Percentiles rank a stretch among this genome's conserved stretches.
These are phyloP conservation scores for Hypolimnas misippus DNA, from an alignment of 2,888 invertebrate genomes.

Conservation along the genomic window DNA sequence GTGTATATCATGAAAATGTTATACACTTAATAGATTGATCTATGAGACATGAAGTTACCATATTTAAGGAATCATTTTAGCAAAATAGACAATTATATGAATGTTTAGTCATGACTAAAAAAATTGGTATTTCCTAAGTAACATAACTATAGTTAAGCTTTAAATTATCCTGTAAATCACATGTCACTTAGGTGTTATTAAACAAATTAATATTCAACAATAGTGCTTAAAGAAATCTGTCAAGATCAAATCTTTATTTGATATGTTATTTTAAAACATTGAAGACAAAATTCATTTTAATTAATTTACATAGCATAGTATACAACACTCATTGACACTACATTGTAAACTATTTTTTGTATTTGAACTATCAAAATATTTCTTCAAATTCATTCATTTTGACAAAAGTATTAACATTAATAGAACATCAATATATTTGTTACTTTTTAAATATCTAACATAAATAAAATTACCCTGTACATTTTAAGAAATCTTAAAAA, in stretches of 20 bases:
- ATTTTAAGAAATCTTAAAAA: neutral
- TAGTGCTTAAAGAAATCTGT: neutral
- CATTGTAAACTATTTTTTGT: neutral
- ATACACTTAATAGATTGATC: no score
- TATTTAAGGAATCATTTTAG: no score
- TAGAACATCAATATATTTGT: neutral
- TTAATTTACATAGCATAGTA: no score
- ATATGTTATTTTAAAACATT: slow-evolving; percentile 6
- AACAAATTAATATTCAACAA: neutral
- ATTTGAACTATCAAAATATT: neutral
- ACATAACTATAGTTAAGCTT: no score
- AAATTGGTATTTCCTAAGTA: no score
- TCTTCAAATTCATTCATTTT: neutral
- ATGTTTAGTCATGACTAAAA: no score
- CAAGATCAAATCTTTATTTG: neutral
- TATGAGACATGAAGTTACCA: no score
- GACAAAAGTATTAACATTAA: neutral
- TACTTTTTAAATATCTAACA: neutral
- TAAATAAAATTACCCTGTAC: slow-evolving; percentile 14
- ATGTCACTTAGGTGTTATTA: neutral
- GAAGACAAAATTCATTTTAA: neutral
- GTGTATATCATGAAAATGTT: no score
- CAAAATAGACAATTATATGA: no score
- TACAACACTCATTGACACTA: slow-evolving; percentile 9
- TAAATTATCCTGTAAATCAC: neutral